Evolutionary conservation across 2,797 vertebrate genomes (phyloP).

Genomic region (Schizopygopsis malacanthus): DNA sequence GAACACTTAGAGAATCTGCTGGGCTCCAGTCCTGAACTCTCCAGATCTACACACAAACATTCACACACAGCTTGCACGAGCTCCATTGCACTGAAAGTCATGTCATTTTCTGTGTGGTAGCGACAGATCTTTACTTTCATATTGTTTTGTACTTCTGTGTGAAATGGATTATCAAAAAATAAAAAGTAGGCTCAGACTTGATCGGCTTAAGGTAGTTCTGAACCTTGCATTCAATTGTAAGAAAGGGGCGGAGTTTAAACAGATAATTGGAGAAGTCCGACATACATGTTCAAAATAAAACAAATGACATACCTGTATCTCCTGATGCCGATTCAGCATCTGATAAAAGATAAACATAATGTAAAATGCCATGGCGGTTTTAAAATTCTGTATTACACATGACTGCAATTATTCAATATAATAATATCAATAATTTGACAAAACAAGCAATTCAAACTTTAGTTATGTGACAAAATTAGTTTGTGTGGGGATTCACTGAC

Average conservation of each 20-base stretch:
- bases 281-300: neutral
- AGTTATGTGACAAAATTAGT: neutral
- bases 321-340: conserved; percentile 33
- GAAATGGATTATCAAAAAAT: neutral
- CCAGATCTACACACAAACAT: conserved; percentile 80
- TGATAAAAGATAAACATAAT: neutral
- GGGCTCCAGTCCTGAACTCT: conserved; percentile 87
- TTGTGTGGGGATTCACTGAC: neutral
- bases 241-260: neutral
- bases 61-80: neutral
- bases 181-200: neutral
- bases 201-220: neutral
- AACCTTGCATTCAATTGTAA: neutral
- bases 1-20: conserved; percentile 93
- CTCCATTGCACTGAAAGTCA: neutral
- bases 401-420: neutral
- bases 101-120: neutral
- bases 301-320: conserved; percentile 9
- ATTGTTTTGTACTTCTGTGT: neutral
- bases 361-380: neutral
- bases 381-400: neutral
- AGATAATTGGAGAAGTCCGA: neutral
- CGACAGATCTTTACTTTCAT: neutral
- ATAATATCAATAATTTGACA: neutral
- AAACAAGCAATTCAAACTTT: neutral